A percentile compares a stretch with the other conserved stretches of the same genome.
phyloP scores from a whole-genome alignment of 2,113 vertebrate species.

The Chamaetylas fuelleborni region DNA sequence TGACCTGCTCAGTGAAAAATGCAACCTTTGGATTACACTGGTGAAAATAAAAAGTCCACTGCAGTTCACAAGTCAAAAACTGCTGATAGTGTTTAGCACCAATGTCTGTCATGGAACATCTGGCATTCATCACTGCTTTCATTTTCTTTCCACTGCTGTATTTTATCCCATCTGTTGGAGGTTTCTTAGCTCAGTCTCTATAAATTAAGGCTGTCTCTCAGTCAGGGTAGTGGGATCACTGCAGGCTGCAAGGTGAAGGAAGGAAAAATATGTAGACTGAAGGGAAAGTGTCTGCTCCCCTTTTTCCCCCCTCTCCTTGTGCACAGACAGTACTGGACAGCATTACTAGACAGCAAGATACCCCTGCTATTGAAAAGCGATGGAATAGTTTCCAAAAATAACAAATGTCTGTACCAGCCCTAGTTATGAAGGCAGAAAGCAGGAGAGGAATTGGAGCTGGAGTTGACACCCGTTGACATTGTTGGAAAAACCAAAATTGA shows the following conservation, averaged over 20 bases:
- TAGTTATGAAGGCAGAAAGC: neutral
- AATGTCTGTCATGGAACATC: slow-evolving; percentile 23
- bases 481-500: neutral
- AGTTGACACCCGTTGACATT: neutral
- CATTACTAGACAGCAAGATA: neutral
- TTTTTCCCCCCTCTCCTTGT: neutral
- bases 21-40: neutral
- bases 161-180: slow-evolving; percentile 47
- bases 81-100: slow-evolving; percentile 33
- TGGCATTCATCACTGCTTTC: slow-evolving; percentile 37
- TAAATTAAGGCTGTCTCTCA: slow-evolving; percentile 15
- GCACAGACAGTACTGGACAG: neutral
- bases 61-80: slow-evolving; percentile 5
- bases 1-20: neutral
- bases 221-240: neutral
- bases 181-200: slow-evolving; percentile 3
- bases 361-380: neutral
- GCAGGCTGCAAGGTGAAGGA: slow-evolving; percentile 11
- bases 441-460: neutral
- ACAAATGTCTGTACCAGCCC: neutral
- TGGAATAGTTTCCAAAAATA: neutral
- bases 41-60: neutral
- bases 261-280: neutral
- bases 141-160: slow-evolving; percentile 12
- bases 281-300: neutral